A percentile compares a stretch with the other conserved stretches of the same genome.
These are phyloP conservation scores for Amblyopsis hoosieri DNA, from an alignment of 2,797 vertebrate genomes.

Conservation along the genomic window DNA sequence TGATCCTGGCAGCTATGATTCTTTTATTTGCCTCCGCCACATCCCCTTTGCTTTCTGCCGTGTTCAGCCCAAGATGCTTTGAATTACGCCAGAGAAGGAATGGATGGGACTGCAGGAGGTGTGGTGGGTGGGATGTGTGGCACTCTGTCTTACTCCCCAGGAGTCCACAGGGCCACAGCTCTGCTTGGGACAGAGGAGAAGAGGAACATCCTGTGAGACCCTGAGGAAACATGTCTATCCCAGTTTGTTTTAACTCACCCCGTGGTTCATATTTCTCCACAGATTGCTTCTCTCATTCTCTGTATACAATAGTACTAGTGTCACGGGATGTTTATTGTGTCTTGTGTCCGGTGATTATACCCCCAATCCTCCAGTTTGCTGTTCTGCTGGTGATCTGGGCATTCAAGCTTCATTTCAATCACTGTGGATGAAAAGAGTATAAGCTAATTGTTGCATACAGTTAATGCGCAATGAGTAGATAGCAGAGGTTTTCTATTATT, in stretches of 20 bases:
- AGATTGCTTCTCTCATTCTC: no score
- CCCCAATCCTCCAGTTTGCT: not conserved
- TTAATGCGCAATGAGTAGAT: no score
- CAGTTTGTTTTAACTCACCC: no score
- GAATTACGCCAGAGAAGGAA: conserved; percentile 76
- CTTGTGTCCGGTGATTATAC: no score
- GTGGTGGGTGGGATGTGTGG: conserved; percentile 25
- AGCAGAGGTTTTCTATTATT: no score
- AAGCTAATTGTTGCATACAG: not conserved
- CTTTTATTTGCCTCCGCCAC: conserved; percentile 89
- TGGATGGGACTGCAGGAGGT: conserved; percentile 25
- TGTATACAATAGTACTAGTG: no score
- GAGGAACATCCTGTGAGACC: not conserved
- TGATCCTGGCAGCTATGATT: conserved; percentile 87
- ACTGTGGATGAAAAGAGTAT: not conserved
- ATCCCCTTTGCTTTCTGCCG: conserved; percentile 79
- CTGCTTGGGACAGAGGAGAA: conserved; percentile 18
- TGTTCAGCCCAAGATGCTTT: conserved; percentile 87
- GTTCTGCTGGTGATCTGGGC: not conserved
- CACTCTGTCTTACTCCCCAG: conserved; percentile 34
- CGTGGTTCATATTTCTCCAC: no score
- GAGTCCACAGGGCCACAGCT: conserved; percentile 40
- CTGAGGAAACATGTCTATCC: not conserved
- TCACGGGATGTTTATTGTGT: no score
- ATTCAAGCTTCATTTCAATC: not conserved